These are phyloP conservation scores for Apodemia zela DNA, from an alignment of 2,888 invertebrate species.

Conservation along the genomic window DNA sequence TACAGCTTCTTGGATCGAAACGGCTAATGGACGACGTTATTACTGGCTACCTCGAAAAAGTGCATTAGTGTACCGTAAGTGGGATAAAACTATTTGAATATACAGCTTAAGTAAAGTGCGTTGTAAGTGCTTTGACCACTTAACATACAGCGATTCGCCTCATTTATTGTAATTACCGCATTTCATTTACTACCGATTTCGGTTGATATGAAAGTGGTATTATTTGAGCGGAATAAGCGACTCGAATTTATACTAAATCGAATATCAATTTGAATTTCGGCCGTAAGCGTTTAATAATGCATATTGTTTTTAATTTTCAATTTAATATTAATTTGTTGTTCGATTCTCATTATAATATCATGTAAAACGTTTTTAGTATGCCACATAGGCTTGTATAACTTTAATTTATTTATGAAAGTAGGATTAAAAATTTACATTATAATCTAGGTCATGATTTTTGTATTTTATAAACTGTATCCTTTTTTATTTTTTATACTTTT, in stretches of 20 bases:
- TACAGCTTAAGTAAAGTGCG: constrained; percentile 68
- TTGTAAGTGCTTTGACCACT: constrained; percentile 67
- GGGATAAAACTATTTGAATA: constrained; percentile 76
- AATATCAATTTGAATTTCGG: constrained; percentile 41
- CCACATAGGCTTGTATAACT: too few relatives aligned
- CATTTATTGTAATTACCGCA: constrained; percentile 59
- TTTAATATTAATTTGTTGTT: constrained; percentile 11
- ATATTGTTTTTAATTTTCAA: constrained; percentile 29
- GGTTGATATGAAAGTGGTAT: constrained; percentile 31
- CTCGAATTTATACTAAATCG: constrained; percentile 38
- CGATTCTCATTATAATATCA: background rate
- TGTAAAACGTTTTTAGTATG: too few relatives aligned
- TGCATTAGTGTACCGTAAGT: constrained; percentile 72
- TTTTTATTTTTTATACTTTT: too few relatives aligned
- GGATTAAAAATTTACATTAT: too few relatives aligned
- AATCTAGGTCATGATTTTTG: too few relatives aligned
- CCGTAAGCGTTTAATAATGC: constrained; percentile 32
- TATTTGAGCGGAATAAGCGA: constrained; percentile 26
- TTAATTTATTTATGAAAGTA: too few relatives aligned
- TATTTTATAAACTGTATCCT: too few relatives aligned
- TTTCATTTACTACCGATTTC: constrained; percentile 41
- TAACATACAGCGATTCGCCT: constrained; percentile 61
- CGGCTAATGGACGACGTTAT: constrained; percentile 69
- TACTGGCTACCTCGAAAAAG: constrained; percentile 71
- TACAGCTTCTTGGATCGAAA: constrained; percentile 52